These are phyloP conservation scores for Camponotus fellah DNA, from an alignment of 2,888 invertebrate genomes.

Conservation along the genomic window DNA sequence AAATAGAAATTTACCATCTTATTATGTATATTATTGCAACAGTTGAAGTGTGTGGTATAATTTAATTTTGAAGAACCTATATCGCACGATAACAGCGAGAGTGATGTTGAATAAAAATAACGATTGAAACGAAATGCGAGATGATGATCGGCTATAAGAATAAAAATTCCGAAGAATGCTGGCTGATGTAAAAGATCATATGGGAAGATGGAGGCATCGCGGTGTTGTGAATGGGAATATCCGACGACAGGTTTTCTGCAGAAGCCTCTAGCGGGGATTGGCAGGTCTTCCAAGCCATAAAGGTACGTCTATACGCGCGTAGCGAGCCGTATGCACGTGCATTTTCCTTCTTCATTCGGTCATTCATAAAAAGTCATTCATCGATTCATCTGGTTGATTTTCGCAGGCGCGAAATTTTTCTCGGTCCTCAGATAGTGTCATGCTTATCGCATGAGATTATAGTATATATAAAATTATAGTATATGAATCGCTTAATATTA, in stretches of 20 bases:
- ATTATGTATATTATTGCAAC: background rate
- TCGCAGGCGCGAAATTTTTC: background rate
- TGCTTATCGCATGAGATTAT: background rate
- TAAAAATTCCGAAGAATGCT: slow-evolving; percentile 6
- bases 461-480: no score
- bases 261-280: slow-evolving; percentile 82
- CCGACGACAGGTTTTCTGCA: slow-evolving; percentile 82
- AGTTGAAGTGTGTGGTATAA: background rate
- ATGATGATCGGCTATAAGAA: background rate
- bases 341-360: slow-evolving; percentile 72
- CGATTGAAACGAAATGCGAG: background rate
- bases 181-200: slow-evolving; percentile 69
- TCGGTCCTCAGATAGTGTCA: background rate
- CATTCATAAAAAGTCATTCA: slow-evolving; percentile 81
- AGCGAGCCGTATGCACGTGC: slow-evolving; percentile 78
- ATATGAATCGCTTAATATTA: background rate
- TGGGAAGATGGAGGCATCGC: slow-evolving; percentile 79
- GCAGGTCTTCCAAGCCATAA: slow-evolving; percentile 85
- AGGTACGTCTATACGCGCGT: slow-evolving; percentile 80
- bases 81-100: background rate
- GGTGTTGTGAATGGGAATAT: slow-evolving; percentile 84
- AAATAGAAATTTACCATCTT: background rate
- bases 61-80: background rate
- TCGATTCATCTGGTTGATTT: slow-evolving; percentile 47
- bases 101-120: background rate